phyloP scores from a whole-genome alignment of 2,797 vertebrate genomes.

The Ceryle rudis region DNA sequence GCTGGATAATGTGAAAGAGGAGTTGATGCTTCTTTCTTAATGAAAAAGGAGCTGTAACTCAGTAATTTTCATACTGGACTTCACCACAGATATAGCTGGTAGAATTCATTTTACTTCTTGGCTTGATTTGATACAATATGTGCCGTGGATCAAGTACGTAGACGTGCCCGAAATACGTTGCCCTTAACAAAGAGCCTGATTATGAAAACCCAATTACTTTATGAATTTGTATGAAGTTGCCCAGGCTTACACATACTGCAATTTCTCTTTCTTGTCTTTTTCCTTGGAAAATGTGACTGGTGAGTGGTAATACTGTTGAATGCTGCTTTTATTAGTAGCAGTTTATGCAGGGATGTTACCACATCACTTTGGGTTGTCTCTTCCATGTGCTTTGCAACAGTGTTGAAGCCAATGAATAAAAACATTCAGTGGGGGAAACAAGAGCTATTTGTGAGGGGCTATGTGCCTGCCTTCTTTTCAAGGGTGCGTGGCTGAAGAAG shows the following conservation, averaged over 20 bases:
- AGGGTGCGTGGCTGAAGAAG: constrained; percentile 28
- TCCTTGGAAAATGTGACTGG: constrained; percentile 50
- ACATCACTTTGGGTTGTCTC: constrained; percentile 24
- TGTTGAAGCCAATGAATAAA: constrained; percentile 37
- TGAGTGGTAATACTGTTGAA: neutral
- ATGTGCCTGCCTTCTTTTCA: constrained; percentile 8
- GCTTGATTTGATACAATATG: neutral
- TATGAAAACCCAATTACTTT: neutral
- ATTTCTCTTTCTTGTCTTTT: neutral
- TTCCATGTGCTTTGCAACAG: constrained; percentile 33
- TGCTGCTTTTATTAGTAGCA: constrained; percentile 47
- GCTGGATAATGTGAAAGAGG: neutral
- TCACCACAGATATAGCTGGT: neutral
- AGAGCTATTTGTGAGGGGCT: constrained; percentile 41
- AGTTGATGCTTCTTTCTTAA: neutral
- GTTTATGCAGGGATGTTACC: neutral
- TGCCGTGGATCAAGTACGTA: neutral
- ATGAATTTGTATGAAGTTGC: neutral
- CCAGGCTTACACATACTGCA: neutral
- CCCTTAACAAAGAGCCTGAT: neutral
- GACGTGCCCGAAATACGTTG: neutral
- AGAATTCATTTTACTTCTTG: neutral
- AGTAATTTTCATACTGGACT: neutral
- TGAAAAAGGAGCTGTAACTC: neutral
- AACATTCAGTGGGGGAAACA: constrained; percentile 48